Evolutionary conservation across 1,140 invertebrate genomes (phyloP).

Genomic region (Ridgeia piscesae): DNA sequence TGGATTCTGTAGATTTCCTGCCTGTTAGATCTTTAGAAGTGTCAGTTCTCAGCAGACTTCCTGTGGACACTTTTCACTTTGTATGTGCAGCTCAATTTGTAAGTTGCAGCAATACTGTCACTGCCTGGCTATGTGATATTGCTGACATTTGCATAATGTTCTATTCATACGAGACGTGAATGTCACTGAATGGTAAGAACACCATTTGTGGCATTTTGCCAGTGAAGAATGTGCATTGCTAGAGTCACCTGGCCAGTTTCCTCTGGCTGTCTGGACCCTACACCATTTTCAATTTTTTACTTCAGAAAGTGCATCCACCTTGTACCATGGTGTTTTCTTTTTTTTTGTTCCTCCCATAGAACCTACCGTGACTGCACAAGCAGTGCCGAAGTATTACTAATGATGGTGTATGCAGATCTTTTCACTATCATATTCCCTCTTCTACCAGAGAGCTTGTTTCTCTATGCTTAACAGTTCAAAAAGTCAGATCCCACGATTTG

Average conservation of each 20-base stretch:
- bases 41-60: not conserved
- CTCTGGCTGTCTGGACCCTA: too few species aligned
- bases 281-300: too few species aligned
- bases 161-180: not conserved
- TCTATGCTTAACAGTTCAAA: not conserved
- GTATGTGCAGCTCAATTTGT: not conserved
- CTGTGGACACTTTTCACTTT: not conserved
- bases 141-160: not conserved
- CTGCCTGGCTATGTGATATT: not conserved
- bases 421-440: not conserved
- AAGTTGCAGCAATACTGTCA: not conserved
- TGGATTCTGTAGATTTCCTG: not conserved
- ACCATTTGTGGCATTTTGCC: not conserved
- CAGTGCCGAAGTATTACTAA: not conserved
- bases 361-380: not conserved
- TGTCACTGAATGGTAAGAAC: not conserved
- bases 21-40: not conserved
- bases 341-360: too few species aligned
- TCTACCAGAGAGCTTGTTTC: not conserved
- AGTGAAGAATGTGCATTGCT: not conserved
- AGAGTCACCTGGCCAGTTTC: too few species aligned
- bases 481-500: not conserved
- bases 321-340: too few species aligned
- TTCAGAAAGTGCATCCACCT: too few species aligned
- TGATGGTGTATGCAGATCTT: not conserved